Evolutionary conservation across 2,797 vertebrate genomes (phyloP).

Genomic region (Anguilla marmorata): DNA sequence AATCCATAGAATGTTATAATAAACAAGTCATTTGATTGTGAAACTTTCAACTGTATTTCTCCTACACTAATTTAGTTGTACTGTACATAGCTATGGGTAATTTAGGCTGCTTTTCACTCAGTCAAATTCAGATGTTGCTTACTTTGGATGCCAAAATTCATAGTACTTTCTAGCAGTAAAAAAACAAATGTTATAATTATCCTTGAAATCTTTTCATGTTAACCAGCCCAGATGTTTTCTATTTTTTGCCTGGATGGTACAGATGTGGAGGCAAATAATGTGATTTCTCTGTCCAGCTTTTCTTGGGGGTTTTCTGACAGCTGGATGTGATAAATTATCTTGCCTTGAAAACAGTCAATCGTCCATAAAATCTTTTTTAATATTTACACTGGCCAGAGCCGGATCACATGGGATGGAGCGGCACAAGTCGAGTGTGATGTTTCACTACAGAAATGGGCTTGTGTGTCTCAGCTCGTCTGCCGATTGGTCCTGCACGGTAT

Average conservation of each 20-base stretch:
- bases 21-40: background rate
- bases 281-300: background rate
- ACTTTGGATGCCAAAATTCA: background rate
- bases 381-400: constrained; percentile 31
- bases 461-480: constrained; percentile 4
- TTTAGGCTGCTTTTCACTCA: background rate
- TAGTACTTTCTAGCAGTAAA: background rate
- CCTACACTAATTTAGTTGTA: background rate
- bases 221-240: background rate
- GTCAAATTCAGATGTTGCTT: background rate
- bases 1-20: background rate
- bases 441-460: background rate
- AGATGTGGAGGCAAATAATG: constrained; percentile 12
- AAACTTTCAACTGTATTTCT: background rate
- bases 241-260: background rate
- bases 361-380: constrained; percentile 21
- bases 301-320: constrained; percentile 12
- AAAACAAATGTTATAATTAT: background rate
- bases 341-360: constrained; percentile 2
- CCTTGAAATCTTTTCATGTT: background rate
- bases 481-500: constrained; percentile 7
- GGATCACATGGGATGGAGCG: background rate
- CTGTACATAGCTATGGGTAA: background rate
- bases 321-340: background rate
- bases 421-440: background rate